Conservation (phyloP, 2,113 vertebrate genomes). For the Promerops cafer region DNA sequence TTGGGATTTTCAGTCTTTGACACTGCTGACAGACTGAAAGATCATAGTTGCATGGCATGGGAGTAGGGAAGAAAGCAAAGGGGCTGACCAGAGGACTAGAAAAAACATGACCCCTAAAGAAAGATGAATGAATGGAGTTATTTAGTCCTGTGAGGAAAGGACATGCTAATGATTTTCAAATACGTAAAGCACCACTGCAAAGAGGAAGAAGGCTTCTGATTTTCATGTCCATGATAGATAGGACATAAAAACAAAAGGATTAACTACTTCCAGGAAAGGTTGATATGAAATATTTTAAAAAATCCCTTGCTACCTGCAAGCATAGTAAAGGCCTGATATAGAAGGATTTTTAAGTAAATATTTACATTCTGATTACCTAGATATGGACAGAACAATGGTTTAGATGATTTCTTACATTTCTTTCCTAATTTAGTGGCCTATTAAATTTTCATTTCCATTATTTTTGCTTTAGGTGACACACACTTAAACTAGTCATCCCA, state of each 20-base stretch:
- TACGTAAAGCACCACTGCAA: background rate
- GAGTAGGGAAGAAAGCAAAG: constrained; percentile 31
- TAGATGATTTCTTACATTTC: background rate
- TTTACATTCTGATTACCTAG: background rate
- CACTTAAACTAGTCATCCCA: background rate
- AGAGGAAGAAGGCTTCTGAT: background rate
- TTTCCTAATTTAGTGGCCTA: background rate
- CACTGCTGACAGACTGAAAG: background rate
- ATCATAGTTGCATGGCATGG: background rate
- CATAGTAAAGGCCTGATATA: background rate
- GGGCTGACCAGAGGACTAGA: constrained; percentile 10
- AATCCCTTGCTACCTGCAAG: background rate
- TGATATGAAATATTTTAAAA: background rate
- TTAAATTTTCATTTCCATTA: background rate
- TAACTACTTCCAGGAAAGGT: background rate
- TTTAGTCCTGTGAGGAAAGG: constrained; percentile 18
- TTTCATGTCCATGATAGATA: background rate
- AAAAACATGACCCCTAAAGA: constrained; percentile 56
- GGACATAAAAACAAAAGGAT: background rate
- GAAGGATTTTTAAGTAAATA: background rate
- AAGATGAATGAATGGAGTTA: constrained; percentile 38
- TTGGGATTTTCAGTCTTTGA: background rate
- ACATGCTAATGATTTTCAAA: constrained; percentile 15
- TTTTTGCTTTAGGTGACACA: background rate
- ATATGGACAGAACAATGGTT: background rate